phyloP scores from a whole-genome alignment of 2,888 invertebrate genomes.

The Drosophila barbarae region DNA sequence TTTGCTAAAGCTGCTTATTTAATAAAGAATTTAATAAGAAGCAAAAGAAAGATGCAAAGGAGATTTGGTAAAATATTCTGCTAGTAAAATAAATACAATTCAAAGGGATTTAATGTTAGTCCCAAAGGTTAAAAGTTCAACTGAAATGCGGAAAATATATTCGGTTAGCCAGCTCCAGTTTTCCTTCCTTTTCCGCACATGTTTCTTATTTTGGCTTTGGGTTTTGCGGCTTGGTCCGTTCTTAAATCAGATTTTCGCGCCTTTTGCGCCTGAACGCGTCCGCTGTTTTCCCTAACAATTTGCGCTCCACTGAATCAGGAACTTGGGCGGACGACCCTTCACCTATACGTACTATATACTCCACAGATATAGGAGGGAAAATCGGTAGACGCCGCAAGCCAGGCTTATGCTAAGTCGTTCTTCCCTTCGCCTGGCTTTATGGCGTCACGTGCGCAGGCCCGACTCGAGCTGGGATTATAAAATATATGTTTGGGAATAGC shows the following conservation, averaged over 20 bases:
- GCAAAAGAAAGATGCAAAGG: background rate
- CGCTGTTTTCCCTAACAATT: conserved; percentile 49
- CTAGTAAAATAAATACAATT: background rate
- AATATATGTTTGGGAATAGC: conserved; percentile 38
- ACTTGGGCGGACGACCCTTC: conserved; percentile 18
- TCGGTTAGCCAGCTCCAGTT: background rate
- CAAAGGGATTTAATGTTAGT: background rate
- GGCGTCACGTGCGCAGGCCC: conserved; percentile 52
- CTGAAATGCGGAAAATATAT: background rate
- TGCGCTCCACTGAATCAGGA: conserved; percentile 53
- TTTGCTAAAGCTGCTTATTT: background rate
- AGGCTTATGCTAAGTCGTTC: conserved; percentile 55
- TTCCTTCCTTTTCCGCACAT: background rate
- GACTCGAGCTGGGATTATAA: conserved; percentile 48
- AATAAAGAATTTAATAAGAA: background rate
- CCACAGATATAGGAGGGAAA: conserved; percentile 3
- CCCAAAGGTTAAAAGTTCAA: conserved; percentile 7
- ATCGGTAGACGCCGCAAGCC: conserved; percentile 45
- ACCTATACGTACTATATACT: conserved; percentile 10
- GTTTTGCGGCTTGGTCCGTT: conserved; percentile 25
- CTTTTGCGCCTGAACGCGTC: conserved; percentile 47
- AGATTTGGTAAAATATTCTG: background rate
- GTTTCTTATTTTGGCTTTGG: conserved; percentile 4
- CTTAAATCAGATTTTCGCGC: conserved; percentile 44
- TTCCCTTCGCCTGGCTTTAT: conserved; percentile 37